Conservation (phyloP, 1,140 invertebrate genomes). For the Cydia fagiglandana region DNA sequence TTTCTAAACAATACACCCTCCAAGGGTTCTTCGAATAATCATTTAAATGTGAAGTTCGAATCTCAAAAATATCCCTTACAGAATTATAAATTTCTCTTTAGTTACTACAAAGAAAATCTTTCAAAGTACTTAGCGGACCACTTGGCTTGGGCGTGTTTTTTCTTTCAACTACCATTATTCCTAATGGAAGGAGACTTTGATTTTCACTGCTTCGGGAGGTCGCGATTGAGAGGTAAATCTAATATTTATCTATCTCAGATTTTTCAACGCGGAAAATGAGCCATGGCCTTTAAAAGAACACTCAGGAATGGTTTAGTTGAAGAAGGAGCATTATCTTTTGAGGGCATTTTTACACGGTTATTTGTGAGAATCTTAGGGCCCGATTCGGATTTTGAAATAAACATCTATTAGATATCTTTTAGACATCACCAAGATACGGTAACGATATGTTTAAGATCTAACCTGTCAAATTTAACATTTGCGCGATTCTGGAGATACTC, state of each 20-base stretch:
- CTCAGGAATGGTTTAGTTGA: background rate
- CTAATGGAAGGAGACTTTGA: conserved; percentile 31
- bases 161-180: conserved; percentile 32
- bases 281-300: background rate
- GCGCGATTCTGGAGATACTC: too few relatives aligned
- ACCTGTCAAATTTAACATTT: too few relatives aligned
- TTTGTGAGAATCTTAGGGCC: too few relatives aligned
- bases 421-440: too few relatives aligned
- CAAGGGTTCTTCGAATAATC: background rate
- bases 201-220: conserved; percentile 10
- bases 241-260: conserved; percentile 19
- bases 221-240: conserved; percentile 26
- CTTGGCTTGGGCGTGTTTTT: conserved; percentile 26
- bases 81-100: conserved; percentile 15
- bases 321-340: background rate
- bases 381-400: too few relatives aligned
- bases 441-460: too few relatives aligned
- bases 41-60: conserved; percentile 15
- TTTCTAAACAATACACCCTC: background rate
- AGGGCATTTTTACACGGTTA: conserved; percentile 13
- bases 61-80: conserved; percentile 14
- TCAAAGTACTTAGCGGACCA: conserved; percentile 28
- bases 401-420: too few relatives aligned
- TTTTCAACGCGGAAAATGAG: conserved; percentile 15
- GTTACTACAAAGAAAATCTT: conserved; percentile 31